phyloP scores from a whole-genome alignment of 2,113 vertebrate genomes.

The Chinchilla lanigera region DNA sequence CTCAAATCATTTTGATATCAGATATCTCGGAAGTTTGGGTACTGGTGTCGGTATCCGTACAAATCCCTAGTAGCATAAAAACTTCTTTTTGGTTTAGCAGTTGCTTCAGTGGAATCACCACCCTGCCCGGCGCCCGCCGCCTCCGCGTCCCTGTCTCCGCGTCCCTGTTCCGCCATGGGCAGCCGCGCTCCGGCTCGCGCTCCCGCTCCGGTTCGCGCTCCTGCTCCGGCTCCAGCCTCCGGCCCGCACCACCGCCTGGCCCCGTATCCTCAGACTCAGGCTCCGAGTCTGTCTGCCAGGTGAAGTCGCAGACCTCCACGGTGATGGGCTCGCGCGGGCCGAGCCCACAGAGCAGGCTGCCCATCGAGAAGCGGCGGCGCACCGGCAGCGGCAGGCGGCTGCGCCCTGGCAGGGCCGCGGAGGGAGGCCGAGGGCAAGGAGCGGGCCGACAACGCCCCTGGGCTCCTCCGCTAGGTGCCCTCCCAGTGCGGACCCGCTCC shows the following conservation, averaged over 20 bases:
- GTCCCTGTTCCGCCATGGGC: too few species aligned
- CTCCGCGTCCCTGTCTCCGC: too few species aligned
- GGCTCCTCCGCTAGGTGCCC: too few species aligned
- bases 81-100: conserved; percentile 97
- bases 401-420: too few species aligned
- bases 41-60: conserved; percentile 98
- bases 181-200: too few species aligned
- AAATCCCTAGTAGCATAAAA: conserved; percentile 98
- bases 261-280: conserved; percentile 78
- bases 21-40: conserved; percentile 96
- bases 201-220: too few species aligned
- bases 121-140: conserved; percentile 78
- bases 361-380: conserved; percentile 81
- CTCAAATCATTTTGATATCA: conserved; percentile 94
- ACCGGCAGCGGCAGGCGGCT: conserved; percentile 5
- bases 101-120: conserved; percentile 88
- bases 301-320: conserved; percentile 88
- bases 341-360: conserved; percentile 86
- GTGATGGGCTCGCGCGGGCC: conserved; percentile 87
- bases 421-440: too few species aligned
- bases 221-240: too few species aligned
- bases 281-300: conserved; percentile 88
- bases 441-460: too few species aligned
- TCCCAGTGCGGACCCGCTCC: too few species aligned
- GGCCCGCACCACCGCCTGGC: neutral